Conservation (phyloP, 2,113 vertebrate genomes). For the Circaetus gallicus region DNA sequence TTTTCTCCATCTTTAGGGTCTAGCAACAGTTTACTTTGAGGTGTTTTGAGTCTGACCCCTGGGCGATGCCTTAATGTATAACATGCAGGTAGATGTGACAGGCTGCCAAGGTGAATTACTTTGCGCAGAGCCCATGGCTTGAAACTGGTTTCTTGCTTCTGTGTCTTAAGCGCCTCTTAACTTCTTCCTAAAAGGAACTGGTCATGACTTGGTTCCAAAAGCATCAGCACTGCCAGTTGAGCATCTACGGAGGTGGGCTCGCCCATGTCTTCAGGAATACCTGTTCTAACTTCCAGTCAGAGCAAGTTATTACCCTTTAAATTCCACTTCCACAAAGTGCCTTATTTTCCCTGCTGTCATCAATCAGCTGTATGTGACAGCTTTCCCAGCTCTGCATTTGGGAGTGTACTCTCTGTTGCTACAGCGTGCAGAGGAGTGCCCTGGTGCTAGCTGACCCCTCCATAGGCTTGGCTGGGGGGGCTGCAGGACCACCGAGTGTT, state of each 20-base stretch:
- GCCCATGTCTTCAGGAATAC: background rate
- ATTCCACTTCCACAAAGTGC: background rate
- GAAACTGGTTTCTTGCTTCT: background rate
- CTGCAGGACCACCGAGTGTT: background rate
- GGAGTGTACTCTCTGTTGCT: background rate
- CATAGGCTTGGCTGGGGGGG: background rate
- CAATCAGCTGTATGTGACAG: background rate
- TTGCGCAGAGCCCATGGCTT: no score
- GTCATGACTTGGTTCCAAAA: background rate
- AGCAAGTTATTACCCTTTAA: background rate
- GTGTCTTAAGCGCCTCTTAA: background rate
- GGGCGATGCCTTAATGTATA: background rate
- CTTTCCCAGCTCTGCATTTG: background rate
- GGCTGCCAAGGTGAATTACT: background rate
- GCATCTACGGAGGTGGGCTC: background rate
- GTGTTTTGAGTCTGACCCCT: background rate
- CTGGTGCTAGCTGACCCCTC: background rate
- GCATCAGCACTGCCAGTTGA: background rate
- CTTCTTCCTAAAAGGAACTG: background rate
- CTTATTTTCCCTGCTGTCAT: background rate
- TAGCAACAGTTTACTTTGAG: background rate
- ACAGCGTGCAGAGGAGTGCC: fast-evolving
- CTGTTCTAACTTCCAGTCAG: no score
- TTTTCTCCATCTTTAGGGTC: background rate
- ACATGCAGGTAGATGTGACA: background rate